Base-by-base conservation (phyloP, 2,113 vertebrate species). In the Sylvia atricapilla region DNA sequence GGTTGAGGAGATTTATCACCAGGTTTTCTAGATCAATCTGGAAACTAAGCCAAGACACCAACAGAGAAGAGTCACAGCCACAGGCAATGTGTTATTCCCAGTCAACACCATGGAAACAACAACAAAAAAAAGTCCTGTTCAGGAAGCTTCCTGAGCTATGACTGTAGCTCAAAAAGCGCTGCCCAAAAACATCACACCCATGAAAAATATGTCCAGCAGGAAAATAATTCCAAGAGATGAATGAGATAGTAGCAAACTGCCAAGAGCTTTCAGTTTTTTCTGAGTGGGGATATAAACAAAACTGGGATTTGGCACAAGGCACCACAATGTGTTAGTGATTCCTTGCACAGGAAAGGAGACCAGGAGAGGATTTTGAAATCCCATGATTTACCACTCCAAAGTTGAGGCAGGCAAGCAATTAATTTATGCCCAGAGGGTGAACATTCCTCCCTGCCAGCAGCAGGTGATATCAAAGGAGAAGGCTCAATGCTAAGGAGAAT, bases 171-270 rank as follows among this genome's bases (percentile, higher is more conserved):
- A 84, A 20, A 87, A 24, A 90, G 50, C 0, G 7, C 33, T 86
- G 82, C 47, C 87, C 87, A 77, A 84, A 92, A 82, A 28, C 53
- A 63, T 93, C 91, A 95, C 89, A 90, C 78, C 84, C 93, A 82
- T 73, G 67, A 72, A 94, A 94, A 96, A 23, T 39, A 89, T 31
- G 64, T 86, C 84, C 91, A 74, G 63, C 12, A 5, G 30, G 47
- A 74, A 77, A 89, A 52, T 22, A 86, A 89, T 77, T 92, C 72
- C 76, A 84, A 44, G 52, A 92, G 60, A 62, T 74, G 50, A 90
- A 86, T 8, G 47, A 94, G 81, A 66, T 19, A 90, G n/a, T 4
- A 87, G 49, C 46, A 90, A 86, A 86, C 2, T 74, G 76, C 76
- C 89, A 80, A 86, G 43, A 87, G 64, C 37, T 47, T 84, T 92